Conservation (phyloP, 2,888 invertebrate species). For the Ennomos fuscantarius region DNA sequence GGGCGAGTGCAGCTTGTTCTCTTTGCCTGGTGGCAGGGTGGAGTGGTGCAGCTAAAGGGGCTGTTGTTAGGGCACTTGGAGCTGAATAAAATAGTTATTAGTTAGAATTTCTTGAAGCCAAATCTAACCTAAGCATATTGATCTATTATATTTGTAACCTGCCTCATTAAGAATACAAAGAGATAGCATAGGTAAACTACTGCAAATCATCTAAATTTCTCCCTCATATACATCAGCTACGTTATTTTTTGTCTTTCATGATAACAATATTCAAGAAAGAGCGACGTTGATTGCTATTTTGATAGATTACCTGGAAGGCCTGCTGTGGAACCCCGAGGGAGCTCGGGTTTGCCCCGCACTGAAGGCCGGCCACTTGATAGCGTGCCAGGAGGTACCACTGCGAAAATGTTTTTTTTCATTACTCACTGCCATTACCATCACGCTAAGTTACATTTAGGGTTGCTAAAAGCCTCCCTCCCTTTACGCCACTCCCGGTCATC, state of each 20-base stretch:
- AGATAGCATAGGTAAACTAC: too few species aligned
- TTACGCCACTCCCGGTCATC: too few species aligned
- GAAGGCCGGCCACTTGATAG: constrained; percentile 71
- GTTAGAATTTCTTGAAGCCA: background rate
- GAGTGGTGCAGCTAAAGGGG: constrained; percentile 72
- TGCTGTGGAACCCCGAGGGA: constrained; percentile 74
- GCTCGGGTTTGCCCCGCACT: constrained; percentile 76
- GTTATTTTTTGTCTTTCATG: background rate
- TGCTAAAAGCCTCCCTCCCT: too few species aligned
- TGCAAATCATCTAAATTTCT: too few species aligned
- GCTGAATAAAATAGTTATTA: constrained; percentile 48
- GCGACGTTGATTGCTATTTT: constrained; percentile 5
- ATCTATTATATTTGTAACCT: too few species aligned
- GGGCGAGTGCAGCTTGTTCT: constrained; percentile 76
- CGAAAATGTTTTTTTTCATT: constrained; percentile 5
- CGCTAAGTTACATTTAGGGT: too few species aligned
- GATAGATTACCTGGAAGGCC: constrained; percentile 67
- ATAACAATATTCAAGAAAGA: constrained; percentile 1
- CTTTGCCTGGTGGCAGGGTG: constrained; percentile 76
- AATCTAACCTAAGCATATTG: background rate
- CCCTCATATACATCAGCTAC: too few species aligned
- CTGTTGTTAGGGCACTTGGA: constrained; percentile 69
- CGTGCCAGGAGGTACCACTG: constrained; percentile 67
- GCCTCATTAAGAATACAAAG: too few species aligned
- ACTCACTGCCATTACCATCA: too few species aligned